Evolutionary conservation across 2,113 vertebrate genomes (phyloP), one percentile per base, ranked within the genome.

Genomic region (Cricetomys ansorgei): DNA sequence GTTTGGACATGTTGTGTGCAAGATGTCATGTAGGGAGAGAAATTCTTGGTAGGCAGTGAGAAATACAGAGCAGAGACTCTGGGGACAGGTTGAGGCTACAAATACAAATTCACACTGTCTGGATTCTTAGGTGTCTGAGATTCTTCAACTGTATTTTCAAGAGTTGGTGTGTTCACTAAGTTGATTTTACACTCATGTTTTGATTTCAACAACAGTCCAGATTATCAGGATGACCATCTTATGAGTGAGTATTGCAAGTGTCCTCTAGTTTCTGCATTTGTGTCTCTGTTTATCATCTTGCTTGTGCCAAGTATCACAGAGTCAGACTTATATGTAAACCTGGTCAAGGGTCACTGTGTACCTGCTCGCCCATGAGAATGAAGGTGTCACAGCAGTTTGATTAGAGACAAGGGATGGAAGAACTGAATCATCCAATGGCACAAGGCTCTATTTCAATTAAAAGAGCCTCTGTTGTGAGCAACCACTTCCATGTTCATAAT

Each of bases 1-100:
- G 97, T 96, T 93, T 95, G 92, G 92, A 97, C 91, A 85, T 94
- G 91, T 69, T 95, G 84, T 48, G 57, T 87, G 40, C 88, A 86
- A 95, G 69, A 59, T 86, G 80, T 88, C 94, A 95, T 73, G 70
- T 67, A 81, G 89, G 69, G 40, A 92, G 92, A 96, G 55, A 94
- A 65, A 80, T 91, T 57, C 88, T 91, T 93, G 69, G 76, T 83
- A 89, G 93, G 69, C 77, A 84, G 80, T 40, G 93, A n/a, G 53
- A 72, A 93, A 97, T 95, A 89, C 43, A 95, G 85, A 86, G 8
- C 88, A 97, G 72, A 97, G 86, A 67, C 70, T 77, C 43, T 89
- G 67, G n/a, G 81, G 5, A 81, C 37, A 50, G 34, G 12, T 90
- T 96, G 23, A 17, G 17, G 11, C n/a, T 89, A 27, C 29, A n/a